Conservation (phyloP, 2,888 invertebrate genomes). For the Halictus quadricinctus region DNA sequence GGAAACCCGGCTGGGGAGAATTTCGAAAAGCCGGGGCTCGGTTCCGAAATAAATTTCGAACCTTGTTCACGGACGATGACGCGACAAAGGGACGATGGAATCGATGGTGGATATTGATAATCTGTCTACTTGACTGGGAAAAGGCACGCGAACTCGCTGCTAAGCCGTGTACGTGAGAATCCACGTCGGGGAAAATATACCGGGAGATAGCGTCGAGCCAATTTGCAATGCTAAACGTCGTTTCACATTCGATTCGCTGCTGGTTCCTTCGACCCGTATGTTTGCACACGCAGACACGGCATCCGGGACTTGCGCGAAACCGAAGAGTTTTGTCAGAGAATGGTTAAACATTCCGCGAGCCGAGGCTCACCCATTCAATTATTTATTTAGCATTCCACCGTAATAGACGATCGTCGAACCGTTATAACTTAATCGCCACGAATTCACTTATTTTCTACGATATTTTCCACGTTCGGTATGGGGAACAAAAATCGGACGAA, state of each 20-base stretch:
- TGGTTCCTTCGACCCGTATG: constrained; percentile 42
- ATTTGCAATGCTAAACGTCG: constrained; percentile 73
- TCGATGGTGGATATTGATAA: constrained; percentile 23
- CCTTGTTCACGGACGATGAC: background rate
- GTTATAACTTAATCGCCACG: background rate
- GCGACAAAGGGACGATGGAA: background rate
- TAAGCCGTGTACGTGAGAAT: constrained; percentile 22
- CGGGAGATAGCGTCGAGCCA: constrained; percentile 36
- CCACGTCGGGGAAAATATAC: constrained; percentile 38
- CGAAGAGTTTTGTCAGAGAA: constrained; percentile 2
- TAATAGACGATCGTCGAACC: background rate
- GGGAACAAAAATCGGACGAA: no score
- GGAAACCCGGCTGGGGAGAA: background rate
- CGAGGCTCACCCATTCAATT: background rate
- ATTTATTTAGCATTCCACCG: background rate
- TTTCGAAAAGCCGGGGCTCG: background rate
- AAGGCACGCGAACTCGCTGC: background rate
- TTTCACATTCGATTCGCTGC: constrained; percentile 63
- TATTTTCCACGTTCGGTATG: no score
- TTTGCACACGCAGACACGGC: constrained; percentile 36
- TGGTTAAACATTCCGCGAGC: background rate
- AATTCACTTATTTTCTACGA: no score
- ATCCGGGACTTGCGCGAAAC: background rate
- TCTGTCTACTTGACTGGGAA: background rate
- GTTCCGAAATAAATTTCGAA: background rate